Base-by-base conservation (phyloP, 1,140 invertebrate genomes). In the Drosophila nigrodunni region DNA sequence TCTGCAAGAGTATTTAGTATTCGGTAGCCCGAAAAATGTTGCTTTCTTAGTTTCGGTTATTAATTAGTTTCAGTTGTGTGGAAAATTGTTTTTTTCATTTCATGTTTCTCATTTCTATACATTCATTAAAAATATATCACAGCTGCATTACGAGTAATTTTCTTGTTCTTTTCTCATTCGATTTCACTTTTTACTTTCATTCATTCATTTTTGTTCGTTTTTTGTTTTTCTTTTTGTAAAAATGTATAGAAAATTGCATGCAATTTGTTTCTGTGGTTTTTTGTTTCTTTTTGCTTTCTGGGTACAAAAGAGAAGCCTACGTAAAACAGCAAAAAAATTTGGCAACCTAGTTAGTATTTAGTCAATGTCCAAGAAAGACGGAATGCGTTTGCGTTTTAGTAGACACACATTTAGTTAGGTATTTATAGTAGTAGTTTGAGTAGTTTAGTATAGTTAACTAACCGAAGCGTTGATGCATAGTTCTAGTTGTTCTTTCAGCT, bases 81-180 rank as follows among this genome's bases (percentile, higher is more conserved):
- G 66, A 64, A 73, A 76, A 79, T 60, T 69, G 52, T 34, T 66
- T 52, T 52, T 34, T 44, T 54, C 18, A 2, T 21, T 21, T 21
- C 2, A 37, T 50, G 52, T 68, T 62, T 71, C 18, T 69, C 52
- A n/a, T 78, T 54, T 88, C 62, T 80, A 83, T 74, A 80, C 83
- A 83, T 80, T 87, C 49, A 58, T 66, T 88, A 76, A 67, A 77
- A 86, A 85, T 88, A 89, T 88, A 88, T 88, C 85, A 88, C 85
- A 88, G 85, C 82, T 89, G 86, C 85, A 88, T 88, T 89, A 89
- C 78, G 64, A 80, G 85, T 89, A 88, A 74, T 74, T 71, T 25
- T 68, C 18, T 15, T 57, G 13, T 68, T 34, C 49, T 2, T n/a
- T 7, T 79, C 46, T 52, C 25, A 30, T 30, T 30, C 25, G 25